Percentiles rank a stretch among this genome's conserved stretches.
Conservation (phyloP, 2,888 invertebrate genomes). For the Uloborus plumipes region DNA sequence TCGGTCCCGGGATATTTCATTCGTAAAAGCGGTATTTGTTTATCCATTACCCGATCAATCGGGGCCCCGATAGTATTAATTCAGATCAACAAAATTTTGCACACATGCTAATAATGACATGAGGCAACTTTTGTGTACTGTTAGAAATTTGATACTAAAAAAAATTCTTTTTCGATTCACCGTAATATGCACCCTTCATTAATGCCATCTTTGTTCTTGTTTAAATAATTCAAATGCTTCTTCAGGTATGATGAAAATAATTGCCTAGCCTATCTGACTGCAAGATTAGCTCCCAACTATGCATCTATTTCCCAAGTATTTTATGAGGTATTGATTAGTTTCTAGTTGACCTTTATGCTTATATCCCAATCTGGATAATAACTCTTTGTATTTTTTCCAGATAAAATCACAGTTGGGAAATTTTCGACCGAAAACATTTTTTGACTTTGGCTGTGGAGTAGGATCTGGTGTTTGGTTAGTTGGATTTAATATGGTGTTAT, state of each 20-base stretch:
- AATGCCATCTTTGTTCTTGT: neutral
- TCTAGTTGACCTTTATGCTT: neutral
- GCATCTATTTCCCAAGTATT: constrained; percentile 80
- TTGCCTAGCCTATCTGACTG: constrained; percentile 80
- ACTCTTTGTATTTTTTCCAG: constrained; percentile 66
- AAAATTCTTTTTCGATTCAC: no score
- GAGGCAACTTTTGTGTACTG: no score
- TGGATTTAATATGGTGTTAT: neutral
- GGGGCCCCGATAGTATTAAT: no score
- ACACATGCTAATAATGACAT: no score
- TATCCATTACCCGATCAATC: no score
- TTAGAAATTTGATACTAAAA: no score
- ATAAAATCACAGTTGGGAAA: constrained; percentile 77
- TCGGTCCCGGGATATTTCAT: no score
- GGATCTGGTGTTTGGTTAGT: constrained; percentile 85
- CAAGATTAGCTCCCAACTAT: constrained; percentile 82
- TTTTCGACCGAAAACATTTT: constrained; percentile 83
- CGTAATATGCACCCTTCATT: no score
- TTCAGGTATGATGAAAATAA: constrained; percentile 77
- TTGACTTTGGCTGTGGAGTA: constrained; percentile 93
- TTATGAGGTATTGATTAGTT: constrained; percentile 74
- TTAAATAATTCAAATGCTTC: constrained; percentile 18
- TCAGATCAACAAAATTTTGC: no score
- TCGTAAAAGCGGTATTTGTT: no score
- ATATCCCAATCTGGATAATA: neutral